Percentiles rank a stretch among this genome's conserved stretches.
Evolutionary conservation across 1,140 invertebrate genomes (phyloP).

Genomic region (Druon quercuslanigerum): DNA sequence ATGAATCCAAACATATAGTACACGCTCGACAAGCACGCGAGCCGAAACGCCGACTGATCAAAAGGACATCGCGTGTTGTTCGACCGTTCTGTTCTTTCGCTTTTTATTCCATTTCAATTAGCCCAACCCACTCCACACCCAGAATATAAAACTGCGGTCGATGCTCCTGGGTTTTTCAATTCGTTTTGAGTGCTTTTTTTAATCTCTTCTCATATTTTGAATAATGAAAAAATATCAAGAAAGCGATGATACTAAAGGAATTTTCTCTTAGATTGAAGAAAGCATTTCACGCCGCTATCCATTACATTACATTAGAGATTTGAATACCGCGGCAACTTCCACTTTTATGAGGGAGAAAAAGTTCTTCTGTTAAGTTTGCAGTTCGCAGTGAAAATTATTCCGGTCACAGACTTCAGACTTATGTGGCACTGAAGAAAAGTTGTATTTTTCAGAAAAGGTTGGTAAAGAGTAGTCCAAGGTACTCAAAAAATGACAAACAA

Average conservation of each 20-base stretch:
- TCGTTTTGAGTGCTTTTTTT: slow-evolving; percentile 21
- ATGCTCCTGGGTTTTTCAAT: slow-evolving; percentile 15
- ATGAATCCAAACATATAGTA: slow-evolving; percentile 31
- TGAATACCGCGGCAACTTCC: too few relatives aligned
- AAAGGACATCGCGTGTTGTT: slow-evolving; percentile 56
- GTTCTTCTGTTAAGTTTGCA: too few relatives aligned
- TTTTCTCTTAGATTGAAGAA: neutral
- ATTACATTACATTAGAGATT: too few relatives aligned
- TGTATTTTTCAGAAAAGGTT: too few relatives aligned
- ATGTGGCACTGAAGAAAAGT: too few relatives aligned
- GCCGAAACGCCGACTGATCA: slow-evolving; percentile 46
- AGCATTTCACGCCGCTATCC: too few relatives aligned
- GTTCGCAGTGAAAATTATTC: too few relatives aligned
- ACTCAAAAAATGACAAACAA: too few relatives aligned
- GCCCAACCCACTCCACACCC: slow-evolving; percentile 31
- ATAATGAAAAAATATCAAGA: neutral
- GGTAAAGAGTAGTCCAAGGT: too few relatives aligned
- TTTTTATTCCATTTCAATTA: slow-evolving; percentile 55
- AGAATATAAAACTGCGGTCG: slow-evolving; percentile 21
- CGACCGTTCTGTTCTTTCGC: slow-evolving; percentile 39
- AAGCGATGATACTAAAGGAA: neutral
- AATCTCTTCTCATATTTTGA: neutral
- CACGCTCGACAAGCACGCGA: slow-evolving; percentile 22
- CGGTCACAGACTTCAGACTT: too few relatives aligned
- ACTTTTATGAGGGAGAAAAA: too few relatives aligned